Percentiles rank a stretch among this genome's conserved stretches.
These are phyloP conservation scores for Galerucella nymphaeae DNA, from an alignment of 2,888 invertebrate genomes.

Conservation along the genomic window DNA sequence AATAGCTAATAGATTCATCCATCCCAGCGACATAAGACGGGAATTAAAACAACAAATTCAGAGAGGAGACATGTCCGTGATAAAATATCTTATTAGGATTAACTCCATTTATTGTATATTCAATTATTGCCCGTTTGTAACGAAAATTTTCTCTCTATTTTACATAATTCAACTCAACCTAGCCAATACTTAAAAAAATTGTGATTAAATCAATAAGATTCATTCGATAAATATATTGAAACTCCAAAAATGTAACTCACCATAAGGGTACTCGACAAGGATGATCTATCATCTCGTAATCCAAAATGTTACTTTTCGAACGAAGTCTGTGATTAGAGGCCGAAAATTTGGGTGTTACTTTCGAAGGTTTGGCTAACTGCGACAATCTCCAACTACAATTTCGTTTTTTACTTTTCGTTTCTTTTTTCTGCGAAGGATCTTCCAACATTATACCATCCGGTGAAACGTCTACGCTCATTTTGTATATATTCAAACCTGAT, in stretches of 20 bases:
- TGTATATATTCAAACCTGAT: background rate
- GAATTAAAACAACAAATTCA: constrained; percentile 23
- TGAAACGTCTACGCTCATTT: constrained; percentile 4
- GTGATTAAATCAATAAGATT: no score
- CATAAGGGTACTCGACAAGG: background rate
- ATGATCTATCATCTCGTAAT: background rate
- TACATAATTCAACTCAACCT: no score
- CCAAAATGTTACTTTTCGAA: background rate
- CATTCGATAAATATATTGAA: no score
- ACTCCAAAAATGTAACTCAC: background rate
- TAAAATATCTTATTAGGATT: background rate
- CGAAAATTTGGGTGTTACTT: background rate
- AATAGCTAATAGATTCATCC: constrained; percentile 37
- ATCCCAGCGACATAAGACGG: background rate
- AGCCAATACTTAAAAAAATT: no score
- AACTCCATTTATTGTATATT: background rate
- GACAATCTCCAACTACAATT: background rate
- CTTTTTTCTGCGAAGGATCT: background rate
- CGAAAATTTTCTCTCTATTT: no score
- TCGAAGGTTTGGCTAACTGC: background rate
- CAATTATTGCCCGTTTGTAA: no score
- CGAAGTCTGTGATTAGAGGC: background rate
- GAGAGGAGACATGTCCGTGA: background rate
- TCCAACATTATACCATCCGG: background rate
- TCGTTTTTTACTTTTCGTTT: background rate